phyloP scores from a whole-genome alignment of 2,888 invertebrate species.

The Sussaba pulchella region DNA sequence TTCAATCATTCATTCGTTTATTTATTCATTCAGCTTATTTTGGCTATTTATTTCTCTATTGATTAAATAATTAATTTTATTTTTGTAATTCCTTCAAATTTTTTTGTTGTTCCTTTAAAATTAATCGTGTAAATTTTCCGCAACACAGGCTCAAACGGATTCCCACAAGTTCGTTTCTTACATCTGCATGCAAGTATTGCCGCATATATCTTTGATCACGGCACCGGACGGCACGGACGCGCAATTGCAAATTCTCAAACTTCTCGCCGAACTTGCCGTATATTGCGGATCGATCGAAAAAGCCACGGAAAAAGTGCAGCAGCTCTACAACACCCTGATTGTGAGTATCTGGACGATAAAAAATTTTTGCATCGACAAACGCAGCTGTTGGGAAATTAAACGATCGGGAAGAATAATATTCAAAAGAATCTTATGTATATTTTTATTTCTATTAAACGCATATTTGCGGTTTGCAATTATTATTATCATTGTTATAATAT shows the following conservation, averaged over 20 bases:
- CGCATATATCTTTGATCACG: conserved; percentile 89
- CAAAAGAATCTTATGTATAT: neutral
- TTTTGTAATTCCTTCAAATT: too few species aligned
- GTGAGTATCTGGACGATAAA: conserved; percentile 85
- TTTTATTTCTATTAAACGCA: neutral
- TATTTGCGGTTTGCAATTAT: neutral
- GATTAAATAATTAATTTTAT: too few species aligned
- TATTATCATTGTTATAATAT: too few species aligned
- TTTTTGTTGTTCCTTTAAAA: neutral
- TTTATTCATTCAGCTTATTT: too few species aligned
- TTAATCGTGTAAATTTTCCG: neutral
- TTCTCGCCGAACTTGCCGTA: conserved; percentile 94
- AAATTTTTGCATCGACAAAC: conserved; percentile 12
- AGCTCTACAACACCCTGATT: conserved; percentile 91
- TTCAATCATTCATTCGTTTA: too few species aligned
- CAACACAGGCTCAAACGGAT: conserved; percentile 91
- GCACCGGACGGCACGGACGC: conserved; percentile 87
- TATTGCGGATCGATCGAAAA: conserved; percentile 92
- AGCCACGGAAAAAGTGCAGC: conserved; percentile 90
- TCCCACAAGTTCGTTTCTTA: conserved; percentile 94
- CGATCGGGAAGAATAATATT: neutral
- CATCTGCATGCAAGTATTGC: conserved; percentile 93
- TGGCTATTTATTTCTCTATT: too few species aligned
- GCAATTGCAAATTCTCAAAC: conserved; percentile 92
- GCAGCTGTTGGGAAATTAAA: neutral